phyloP scores from a whole-genome alignment of 1,140 invertebrate species.

The Plectrocnemia conspersa region DNA sequence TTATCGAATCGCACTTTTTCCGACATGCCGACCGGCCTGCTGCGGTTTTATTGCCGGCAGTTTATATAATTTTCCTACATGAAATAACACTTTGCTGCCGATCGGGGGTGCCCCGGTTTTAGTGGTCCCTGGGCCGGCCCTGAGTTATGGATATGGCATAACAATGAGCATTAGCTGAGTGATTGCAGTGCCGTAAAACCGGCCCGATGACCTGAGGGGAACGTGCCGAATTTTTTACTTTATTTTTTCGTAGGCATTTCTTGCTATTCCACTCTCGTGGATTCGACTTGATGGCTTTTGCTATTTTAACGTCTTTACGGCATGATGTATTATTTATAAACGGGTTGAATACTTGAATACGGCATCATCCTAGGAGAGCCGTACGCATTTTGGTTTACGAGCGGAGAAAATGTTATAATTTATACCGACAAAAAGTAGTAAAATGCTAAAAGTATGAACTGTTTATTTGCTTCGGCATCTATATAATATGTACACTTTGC shows the following conservation, averaged over 20 bases:
- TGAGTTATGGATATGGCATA: conserved; percentile 34
- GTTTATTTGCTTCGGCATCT: too few species aligned
- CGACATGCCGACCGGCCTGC: neutral
- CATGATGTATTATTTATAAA: conserved; percentile 7
- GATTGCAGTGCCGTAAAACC: conserved; percentile 30
- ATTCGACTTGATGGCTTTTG: conserved; percentile 5
- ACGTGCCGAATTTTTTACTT: neutral
- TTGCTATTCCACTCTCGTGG: neutral
- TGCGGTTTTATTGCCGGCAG: conserved; percentile 7
- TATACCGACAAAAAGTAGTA: too few species aligned
- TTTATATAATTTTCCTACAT: conserved; percentile 31
- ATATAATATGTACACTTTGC: too few species aligned
- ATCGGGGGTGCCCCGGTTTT: conserved; percentile 9
- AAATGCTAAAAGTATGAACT: too few species aligned
- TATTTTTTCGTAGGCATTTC: neutral
- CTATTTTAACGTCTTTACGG: conserved; percentile 10
- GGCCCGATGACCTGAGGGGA: conserved; percentile 15
- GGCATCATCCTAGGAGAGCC: conserved; percentile 1
- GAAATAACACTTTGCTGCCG: conserved; percentile 20
- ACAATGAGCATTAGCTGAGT: conserved; percentile 33
- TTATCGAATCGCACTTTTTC: neutral
- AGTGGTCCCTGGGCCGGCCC: conserved; percentile 23
- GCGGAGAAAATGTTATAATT: too few species aligned
- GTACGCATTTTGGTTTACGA: conserved; percentile 13
- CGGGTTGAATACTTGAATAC: neutral